Conservation (phyloP, 2,888 invertebrate species). For the Latrodectus hesperus region DNA sequence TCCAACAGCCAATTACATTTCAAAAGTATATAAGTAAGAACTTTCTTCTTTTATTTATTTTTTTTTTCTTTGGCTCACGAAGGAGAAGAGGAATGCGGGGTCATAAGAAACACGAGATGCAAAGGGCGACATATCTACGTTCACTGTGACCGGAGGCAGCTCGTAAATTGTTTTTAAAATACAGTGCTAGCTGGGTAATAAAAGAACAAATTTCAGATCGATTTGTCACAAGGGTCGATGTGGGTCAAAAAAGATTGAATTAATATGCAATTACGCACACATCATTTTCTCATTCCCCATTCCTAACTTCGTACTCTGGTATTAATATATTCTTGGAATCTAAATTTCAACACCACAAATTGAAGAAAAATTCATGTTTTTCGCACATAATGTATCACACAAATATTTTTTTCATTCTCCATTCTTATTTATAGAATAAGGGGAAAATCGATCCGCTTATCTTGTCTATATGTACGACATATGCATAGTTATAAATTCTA, state of each 20-base stretch:
- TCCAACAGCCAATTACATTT: slow-evolving; percentile 61
- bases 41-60: slow-evolving; percentile 12
- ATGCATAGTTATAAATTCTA: no score
- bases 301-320: no score
- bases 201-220: neutral
- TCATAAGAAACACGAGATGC: slow-evolving; percentile 26
- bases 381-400: no score
- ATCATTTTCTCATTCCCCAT: neutral
- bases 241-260: neutral
- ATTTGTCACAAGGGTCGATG: neutral
- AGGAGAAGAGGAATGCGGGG: slow-evolving; percentile 42
- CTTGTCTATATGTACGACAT: no score
- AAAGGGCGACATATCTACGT: slow-evolving; percentile 42
- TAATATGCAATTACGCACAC: neutral
- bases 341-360: no score
- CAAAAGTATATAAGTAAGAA: slow-evolving; percentile 29
- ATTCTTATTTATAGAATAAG: no score
- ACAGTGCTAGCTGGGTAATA: neutral
- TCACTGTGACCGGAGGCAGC: neutral
- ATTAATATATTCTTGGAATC: no score
- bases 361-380: no score
- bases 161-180: slow-evolving; percentile 5
- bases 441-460: no score
- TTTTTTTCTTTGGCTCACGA: slow-evolving; percentile 25
- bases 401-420: no score